A percentile compares a stretch with the other conserved stretches of the same genome.
These are phyloP conservation scores for Pomatostomus ruficeps DNA, from an alignment of 2,113 vertebrate species.

Conservation along the genomic window DNA sequence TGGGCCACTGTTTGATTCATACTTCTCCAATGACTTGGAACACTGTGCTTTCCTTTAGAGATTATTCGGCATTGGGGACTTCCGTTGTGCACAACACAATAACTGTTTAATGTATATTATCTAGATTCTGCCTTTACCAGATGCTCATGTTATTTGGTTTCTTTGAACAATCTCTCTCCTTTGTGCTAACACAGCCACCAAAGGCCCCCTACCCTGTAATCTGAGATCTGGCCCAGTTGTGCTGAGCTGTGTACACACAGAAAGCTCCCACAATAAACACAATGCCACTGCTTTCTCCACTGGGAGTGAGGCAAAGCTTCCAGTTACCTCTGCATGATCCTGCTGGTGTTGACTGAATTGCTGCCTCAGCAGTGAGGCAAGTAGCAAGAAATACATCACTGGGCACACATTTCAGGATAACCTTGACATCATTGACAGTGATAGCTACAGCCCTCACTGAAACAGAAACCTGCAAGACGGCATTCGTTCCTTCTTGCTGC, in stretches of 20 bases:
- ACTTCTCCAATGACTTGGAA: neutral
- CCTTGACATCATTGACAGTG: conserved; percentile 40
- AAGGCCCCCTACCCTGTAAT: neutral
- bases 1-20: neutral
- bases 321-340: neutral
- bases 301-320: neutral
- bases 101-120: neutral
- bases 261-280: neutral
- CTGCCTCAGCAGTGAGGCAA: conserved; percentile 43
- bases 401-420: conserved; percentile 41
- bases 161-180: neutral
- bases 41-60: neutral
- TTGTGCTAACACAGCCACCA: neutral
- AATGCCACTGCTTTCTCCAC: neutral
- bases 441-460: conserved; percentile 26
- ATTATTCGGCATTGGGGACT: neutral
- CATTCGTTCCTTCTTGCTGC: conserved; percentile 32
- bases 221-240: neutral
- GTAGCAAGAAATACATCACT: conserved; percentile 48
- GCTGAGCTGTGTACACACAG: neutral
- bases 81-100: neutral
- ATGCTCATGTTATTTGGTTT: neutral
- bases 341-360: neutral
- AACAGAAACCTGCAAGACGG: conserved; percentile 23
- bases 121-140: neutral